Evolutionary conservation across 2,888 invertebrate species (phyloP).

Genomic region (Xylota segnis): DNA sequence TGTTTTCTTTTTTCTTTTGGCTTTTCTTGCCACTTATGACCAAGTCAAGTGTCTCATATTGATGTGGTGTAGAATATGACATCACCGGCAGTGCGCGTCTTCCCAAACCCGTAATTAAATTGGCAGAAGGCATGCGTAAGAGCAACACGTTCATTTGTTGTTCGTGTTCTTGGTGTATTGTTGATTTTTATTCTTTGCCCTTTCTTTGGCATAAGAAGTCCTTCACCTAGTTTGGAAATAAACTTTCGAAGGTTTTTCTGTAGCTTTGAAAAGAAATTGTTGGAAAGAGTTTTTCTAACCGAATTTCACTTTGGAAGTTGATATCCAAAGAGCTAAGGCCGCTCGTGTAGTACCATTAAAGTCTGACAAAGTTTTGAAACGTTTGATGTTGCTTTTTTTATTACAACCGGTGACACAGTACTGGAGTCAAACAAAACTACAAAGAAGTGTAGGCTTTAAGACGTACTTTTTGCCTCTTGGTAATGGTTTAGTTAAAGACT

Average conservation of each 20-base stretch:
- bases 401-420: too few species aligned
- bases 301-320: background rate
- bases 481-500: too few species aligned
- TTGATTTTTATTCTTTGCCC: slow-evolving; percentile 10
- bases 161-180: slow-evolving; percentile 22
- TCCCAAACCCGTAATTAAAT: slow-evolving; percentile 55
- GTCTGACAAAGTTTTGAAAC: too few species aligned
- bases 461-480: too few species aligned
- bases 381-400: too few species aligned
- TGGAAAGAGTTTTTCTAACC: background rate
- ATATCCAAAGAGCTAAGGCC: too few species aligned
- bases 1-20: slow-evolving; percentile 4
- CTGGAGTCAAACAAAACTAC: too few species aligned
- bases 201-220: slow-evolving; percentile 13
- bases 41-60: slow-evolving; percentile 64
- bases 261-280: too few species aligned
- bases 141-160: slow-evolving; percentile 27
- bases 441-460: too few species aligned
- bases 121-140: slow-evolving; percentile 43
- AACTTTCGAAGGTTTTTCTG: background rate
- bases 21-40: slow-evolving; percentile 15
- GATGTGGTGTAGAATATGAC: slow-evolving; percentile 60
- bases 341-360: too few species aligned
- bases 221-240: slow-evolving; percentile 51
- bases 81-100: slow-evolving; percentile 51